These are phyloP conservation scores for Megalops cyprinoides DNA, from an alignment of 2,797 vertebrate species.

Conservation along the genomic window DNA sequence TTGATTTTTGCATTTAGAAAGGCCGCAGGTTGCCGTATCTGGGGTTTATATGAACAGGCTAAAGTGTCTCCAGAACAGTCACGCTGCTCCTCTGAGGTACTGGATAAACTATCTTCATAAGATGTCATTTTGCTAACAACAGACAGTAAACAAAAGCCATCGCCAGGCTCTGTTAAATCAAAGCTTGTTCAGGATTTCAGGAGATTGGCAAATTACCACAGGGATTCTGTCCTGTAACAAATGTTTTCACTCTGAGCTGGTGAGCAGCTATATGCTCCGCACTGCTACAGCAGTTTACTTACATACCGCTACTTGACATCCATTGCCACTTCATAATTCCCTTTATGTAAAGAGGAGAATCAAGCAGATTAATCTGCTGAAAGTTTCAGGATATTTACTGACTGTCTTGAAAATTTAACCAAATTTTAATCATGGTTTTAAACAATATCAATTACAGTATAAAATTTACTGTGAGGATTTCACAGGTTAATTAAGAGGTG, in stretches of 20 bases:
- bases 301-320: constrained; percentile 36
- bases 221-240: constrained; percentile 79
- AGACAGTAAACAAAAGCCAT: constrained; percentile 95
- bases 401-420: constrained; percentile 47
- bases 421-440: constrained; percentile 59
- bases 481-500: too few species aligned
- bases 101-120: constrained; percentile 87
- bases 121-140: constrained; percentile 86
- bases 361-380: constrained; percentile 50
- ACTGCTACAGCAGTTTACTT: constrained; percentile 48
- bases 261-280: constrained; percentile 61
- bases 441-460: too few species aligned
- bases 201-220: constrained; percentile 91
- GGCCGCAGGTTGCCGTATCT: constrained; percentile 76
- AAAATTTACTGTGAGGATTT: too few species aligned
- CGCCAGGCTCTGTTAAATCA: constrained; percentile 92
- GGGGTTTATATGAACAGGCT: constrained; percentile 82
- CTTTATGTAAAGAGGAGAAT: constrained; percentile 40
- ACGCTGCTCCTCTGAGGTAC: constrained; percentile 80
- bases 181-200: constrained; percentile 89
- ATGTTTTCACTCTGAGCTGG: constrained; percentile 66
- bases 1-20: constrained; percentile 88
- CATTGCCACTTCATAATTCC: constrained; percentile 39
- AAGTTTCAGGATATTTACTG: constrained; percentile 17
- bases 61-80: constrained; percentile 82